These are phyloP conservation scores for Ischnus inquisitorius DNA, from an alignment of 2,888 invertebrate species.

Conservation along the genomic window DNA sequence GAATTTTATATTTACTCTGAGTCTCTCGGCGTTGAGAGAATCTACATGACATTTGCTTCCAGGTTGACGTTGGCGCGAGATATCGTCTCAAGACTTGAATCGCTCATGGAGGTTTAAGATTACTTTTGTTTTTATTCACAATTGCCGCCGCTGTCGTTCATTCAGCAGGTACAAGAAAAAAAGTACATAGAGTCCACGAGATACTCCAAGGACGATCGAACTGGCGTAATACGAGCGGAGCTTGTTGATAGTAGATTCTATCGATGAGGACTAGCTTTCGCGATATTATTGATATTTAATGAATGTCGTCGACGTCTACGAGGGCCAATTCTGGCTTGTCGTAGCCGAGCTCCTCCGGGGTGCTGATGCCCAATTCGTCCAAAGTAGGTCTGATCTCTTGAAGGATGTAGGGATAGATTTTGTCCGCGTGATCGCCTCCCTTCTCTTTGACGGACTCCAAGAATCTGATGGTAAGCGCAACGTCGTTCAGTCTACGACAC, in stretches of 20 bases:
- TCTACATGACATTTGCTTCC: no score
- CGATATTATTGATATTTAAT: slow-evolving; percentile 77
- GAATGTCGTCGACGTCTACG: slow-evolving; percentile 90
- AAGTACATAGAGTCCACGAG: slow-evolving; percentile 32
- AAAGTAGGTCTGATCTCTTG: slow-evolving; percentile 97
- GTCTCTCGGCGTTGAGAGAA: neutral
- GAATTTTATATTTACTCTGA: slow-evolving; percentile 52
- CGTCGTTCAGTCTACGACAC: slow-evolving; percentile 97
- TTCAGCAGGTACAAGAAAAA: slow-evolving; percentile 45
- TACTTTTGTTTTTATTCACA: slow-evolving; percentile 67
- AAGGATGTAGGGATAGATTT: slow-evolving; percentile 95
- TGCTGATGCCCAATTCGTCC: slow-evolving; percentile 96
- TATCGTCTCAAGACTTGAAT: neutral
- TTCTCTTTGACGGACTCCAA: slow-evolving; percentile 97
- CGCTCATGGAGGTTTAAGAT: slow-evolving; percentile 40
- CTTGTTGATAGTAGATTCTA: slow-evolving; percentile 37
- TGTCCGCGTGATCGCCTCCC: slow-evolving; percentile 91
- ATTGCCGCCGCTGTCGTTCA: slow-evolving; percentile 55
- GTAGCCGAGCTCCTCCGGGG: slow-evolving; percentile 98
- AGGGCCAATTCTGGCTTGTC: slow-evolving; percentile 98
- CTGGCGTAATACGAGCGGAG: slow-evolving; percentile 29
- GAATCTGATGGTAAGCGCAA: slow-evolving; percentile 96
- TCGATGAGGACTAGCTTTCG: slow-evolving; percentile 60
- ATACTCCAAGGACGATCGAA: slow-evolving; percentile 15
- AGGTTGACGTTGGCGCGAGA: neutral